These are phyloP conservation scores for Trachelus iudaicus DNA, from an alignment of 2,888 invertebrate species.

Conservation along the genomic window DNA sequence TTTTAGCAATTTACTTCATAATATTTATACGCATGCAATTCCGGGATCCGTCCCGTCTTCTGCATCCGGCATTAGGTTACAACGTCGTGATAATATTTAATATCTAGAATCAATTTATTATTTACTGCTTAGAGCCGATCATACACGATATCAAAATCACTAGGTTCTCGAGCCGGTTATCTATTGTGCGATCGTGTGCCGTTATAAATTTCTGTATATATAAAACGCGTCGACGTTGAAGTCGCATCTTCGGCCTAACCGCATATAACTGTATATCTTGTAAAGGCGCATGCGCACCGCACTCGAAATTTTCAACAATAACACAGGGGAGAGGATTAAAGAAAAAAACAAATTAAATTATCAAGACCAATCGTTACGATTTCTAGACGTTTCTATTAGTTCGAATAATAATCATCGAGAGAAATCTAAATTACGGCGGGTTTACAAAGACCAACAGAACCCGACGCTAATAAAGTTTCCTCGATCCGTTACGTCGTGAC, in stretches of 20 bases:
- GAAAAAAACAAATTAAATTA: background rate
- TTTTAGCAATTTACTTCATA: background rate
- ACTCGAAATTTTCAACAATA: conserved; percentile 15
- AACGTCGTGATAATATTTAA: background rate
- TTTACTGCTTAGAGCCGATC: background rate
- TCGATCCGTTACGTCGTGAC: background rate
- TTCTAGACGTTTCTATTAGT: background rate
- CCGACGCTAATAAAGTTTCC: background rate
- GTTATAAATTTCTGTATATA: conserved; percentile 60
- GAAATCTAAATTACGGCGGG: background rate
- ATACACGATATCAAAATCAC: background rate
- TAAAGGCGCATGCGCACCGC: conserved; percentile 31
- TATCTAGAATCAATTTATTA: background rate
- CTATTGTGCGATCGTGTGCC: conserved; percentile 50
- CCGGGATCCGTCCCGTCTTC: background rate
- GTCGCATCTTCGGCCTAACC: conserved; percentile 38
- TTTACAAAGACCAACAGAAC: background rate
- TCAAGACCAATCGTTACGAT: background rate
- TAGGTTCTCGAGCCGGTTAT: conserved; percentile 8
- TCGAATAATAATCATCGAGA: background rate
- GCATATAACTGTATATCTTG: conserved; percentile 56
- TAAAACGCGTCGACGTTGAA: conserved; percentile 50
- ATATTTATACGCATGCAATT: background rate
- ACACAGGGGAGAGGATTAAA: background rate
- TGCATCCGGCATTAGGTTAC: background rate